Conservation (phyloP, 1,140 invertebrate genomes). For the Gryllus bimaculatus region DNA sequence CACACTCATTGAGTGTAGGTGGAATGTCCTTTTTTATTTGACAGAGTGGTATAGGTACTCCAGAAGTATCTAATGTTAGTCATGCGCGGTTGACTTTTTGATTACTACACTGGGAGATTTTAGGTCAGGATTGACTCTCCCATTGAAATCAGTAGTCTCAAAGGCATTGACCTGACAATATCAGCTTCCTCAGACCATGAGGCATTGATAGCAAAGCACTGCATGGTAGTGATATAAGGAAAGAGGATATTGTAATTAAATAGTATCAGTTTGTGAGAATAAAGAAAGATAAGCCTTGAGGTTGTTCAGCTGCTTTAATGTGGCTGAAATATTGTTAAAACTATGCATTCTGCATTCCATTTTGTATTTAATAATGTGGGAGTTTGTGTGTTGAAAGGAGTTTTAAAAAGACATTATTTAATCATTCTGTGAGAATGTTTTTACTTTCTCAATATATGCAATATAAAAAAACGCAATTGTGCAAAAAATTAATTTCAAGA, state of each 20-base stretch:
- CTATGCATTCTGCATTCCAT: not conserved
- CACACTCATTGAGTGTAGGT: too few species aligned
- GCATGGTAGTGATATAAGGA: not conserved
- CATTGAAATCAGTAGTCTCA: too few species aligned
- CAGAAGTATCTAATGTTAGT: not conserved
- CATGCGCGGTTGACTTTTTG: not conserved
- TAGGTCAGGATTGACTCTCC: too few species aligned
- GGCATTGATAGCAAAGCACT: not conserved
- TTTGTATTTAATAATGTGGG: not conserved
- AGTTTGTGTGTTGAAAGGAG: not conserved
- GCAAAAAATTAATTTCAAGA: not conserved
- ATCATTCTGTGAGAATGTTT: not conserved
- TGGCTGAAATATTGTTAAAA: not conserved
- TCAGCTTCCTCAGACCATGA: too few species aligned
- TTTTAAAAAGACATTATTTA: not conserved
- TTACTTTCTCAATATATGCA: not conserved
- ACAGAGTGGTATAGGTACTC: too few species aligned
- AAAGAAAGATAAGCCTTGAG: not conserved
- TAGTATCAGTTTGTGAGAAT: not conserved
- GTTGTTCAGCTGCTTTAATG: not conserved
- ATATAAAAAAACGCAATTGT: not conserved
- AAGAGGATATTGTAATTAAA: not conserved
- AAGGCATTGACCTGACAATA: too few species aligned
- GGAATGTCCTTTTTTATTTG: too few species aligned
- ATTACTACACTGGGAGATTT: not conserved